Evolutionary conservation across 2,113 vertebrate genomes (phyloP).

Genomic region (Pycnonotus jocosus): DNA sequence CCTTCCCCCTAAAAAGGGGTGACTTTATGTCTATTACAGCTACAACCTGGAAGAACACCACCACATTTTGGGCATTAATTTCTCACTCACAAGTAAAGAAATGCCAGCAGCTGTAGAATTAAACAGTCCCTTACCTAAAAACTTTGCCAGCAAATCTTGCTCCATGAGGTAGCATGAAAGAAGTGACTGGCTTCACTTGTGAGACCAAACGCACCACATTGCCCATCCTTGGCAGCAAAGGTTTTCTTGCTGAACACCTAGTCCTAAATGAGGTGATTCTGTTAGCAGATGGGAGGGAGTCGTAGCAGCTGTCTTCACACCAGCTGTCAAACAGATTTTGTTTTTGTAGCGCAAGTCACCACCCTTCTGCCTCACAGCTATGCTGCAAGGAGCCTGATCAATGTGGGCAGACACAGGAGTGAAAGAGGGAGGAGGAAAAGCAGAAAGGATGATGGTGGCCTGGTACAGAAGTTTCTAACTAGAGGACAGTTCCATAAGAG

Average conservation of each 20-base stretch:
- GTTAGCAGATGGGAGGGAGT: background rate
- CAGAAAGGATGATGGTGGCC: background rate
- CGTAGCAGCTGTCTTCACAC: background rate
- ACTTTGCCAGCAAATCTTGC: background rate
- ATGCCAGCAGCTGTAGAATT: background rate
- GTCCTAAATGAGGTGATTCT: background rate
- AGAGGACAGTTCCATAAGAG: background rate
- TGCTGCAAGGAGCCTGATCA: background rate
- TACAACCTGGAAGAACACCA: background rate
- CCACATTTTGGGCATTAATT: background rate
- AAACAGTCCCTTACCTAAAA: background rate
- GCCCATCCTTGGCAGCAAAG: background rate
- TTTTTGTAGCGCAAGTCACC: background rate
- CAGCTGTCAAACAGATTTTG: slow-evolving; percentile 5
- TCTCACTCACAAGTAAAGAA: background rate
- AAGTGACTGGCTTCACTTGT: background rate
- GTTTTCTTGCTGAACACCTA: background rate
- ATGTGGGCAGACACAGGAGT: background rate
- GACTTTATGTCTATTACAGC: background rate
- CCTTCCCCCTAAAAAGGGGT: background rate
- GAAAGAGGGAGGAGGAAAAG: background rate
- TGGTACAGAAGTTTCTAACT: background rate
- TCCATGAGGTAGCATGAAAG: background rate
- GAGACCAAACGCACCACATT: background rate
- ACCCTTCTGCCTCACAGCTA: background rate